Conservation (phyloP, 2,797 vertebrate genomes). For the Pterois miles region DNA sequence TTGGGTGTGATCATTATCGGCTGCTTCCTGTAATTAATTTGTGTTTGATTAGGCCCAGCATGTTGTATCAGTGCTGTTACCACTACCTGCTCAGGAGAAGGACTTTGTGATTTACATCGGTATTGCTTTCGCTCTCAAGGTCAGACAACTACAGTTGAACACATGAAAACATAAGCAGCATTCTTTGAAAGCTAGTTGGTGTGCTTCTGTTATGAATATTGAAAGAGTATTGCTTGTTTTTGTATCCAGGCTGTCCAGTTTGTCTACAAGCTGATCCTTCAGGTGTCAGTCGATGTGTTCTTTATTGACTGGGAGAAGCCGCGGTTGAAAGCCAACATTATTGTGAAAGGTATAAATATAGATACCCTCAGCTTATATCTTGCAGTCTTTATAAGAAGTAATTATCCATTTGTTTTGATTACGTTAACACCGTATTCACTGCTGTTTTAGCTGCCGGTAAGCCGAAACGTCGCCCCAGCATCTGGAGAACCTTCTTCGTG, state of each 20-base stretch:
- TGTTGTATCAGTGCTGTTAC: slow-evolving; percentile 92
- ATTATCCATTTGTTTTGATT: neutral
- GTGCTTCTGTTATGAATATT: neutral
- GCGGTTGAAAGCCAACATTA: slow-evolving; percentile 87
- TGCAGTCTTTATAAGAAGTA: neutral
- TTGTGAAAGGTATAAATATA: slow-evolving; percentile 85
- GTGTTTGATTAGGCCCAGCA: slow-evolving; percentile 87
- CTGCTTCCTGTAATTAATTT: slow-evolving; percentile 10
- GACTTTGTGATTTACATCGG: slow-evolving; percentile 90
- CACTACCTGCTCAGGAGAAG: slow-evolving; percentile 89
- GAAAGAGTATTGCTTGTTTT: slow-evolving; percentile 10
- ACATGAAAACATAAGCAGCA: neutral
- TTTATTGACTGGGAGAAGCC: slow-evolving; percentile 99
- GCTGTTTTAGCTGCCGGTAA: slow-evolving; percentile 82
- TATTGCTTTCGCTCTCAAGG: slow-evolving; percentile 95
- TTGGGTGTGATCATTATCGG: neutral
- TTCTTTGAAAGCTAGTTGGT: neutral
- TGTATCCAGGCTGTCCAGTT: slow-evolving; percentile 89
- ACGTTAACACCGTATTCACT: neutral
- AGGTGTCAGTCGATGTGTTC: slow-evolving; percentile 92
- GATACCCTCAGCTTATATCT: neutral
- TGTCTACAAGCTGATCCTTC: slow-evolving; percentile 89
- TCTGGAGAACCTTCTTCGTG: slow-evolving; percentile 99
- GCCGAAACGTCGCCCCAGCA: slow-evolving; percentile 87
- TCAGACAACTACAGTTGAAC: slow-evolving; percentile 52